phyloP scores from a whole-genome alignment of 2,888 invertebrate genomes.

The Meghimatium bilineatum region DNA sequence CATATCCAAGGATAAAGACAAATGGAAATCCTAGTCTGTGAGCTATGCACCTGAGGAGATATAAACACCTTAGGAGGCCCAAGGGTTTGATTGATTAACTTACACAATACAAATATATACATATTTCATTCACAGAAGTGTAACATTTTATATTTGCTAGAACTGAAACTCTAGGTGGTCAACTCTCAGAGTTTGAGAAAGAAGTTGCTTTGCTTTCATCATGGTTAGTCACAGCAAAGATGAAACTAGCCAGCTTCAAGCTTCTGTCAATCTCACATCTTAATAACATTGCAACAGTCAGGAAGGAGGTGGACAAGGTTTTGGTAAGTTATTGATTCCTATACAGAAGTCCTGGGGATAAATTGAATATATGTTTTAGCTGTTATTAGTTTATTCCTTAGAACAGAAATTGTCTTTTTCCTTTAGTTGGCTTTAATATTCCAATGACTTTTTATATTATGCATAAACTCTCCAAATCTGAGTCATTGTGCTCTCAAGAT shows the following conservation, averaged over 20 bases:
- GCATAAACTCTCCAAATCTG: no score
- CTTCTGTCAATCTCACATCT: constrained; percentile 67
- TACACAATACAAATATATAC: no score
- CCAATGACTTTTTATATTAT: no score
- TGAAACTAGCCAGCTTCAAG: constrained; percentile 63
- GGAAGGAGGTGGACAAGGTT: constrained; percentile 71
- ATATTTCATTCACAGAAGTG: no score
- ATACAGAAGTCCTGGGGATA: neutral
- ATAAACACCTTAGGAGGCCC: no score
- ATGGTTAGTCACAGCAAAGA: constrained; percentile 70
- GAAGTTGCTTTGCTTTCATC: constrained; percentile 68
- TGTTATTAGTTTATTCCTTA: no score
- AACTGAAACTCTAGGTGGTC: constrained; percentile 70
- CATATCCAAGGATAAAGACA: no score
- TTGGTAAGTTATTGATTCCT: constrained; percentile 63
- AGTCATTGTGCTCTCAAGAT: no score
- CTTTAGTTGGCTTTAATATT: neutral
- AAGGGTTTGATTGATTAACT: no score
- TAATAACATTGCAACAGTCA: constrained; percentile 67
- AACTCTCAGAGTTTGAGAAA: constrained; percentile 71
- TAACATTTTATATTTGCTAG: constrained; percentile 53
- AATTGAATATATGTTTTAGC: neutral
- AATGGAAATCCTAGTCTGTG: no score
- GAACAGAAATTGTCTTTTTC: neutral
- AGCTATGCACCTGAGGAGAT: no score